phyloP scores from a whole-genome alignment of 23 tunicate species.

The Ciona savignyi region DNA sequence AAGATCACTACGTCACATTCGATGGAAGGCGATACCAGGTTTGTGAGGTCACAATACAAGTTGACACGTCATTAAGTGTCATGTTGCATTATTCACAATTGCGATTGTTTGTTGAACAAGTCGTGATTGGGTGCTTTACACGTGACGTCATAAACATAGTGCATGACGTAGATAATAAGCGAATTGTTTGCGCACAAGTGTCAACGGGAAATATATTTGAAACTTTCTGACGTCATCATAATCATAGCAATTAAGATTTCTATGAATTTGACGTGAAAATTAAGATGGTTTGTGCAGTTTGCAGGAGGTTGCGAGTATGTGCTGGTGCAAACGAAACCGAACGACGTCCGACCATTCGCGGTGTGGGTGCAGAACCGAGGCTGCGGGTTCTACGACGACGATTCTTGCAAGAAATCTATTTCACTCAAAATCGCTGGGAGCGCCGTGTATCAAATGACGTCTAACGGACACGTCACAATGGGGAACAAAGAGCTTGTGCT shows the following conservation, averaged over 20 bases:
- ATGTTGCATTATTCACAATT: background rate
- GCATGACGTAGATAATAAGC: too few species aligned
- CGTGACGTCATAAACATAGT: too few species aligned
- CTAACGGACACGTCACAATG: constrained; percentile 27
- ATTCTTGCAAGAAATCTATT: constrained; percentile 62
- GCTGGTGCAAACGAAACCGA: constrained; percentile 44
- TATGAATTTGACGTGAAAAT: too few species aligned
- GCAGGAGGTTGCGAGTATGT: constrained; percentile 92
- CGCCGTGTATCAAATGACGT: constrained; percentile 21
- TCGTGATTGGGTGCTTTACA: too few species aligned
- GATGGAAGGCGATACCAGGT: constrained; percentile 88
- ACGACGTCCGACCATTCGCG: constrained; percentile 40
- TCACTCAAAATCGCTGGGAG: constrained; percentile 44
- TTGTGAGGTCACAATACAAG: too few species aligned
- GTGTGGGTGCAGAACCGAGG: constrained; percentile 92
- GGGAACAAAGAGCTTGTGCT: constrained; percentile 23
- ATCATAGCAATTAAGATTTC: background rate
- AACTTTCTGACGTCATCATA: too few species aligned
- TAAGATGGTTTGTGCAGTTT: too few species aligned
- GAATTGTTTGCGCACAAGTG: too few species aligned
- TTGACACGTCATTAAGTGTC: background rate
- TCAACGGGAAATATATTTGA: too few species aligned
- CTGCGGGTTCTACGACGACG: constrained; percentile 79
- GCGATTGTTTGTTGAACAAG: too few species aligned
- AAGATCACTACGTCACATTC: constrained; percentile 84